These are phyloP conservation scores for Odocoileus virginianus DNA, from an alignment of 2,113 vertebrate genomes.

Conservation along the genomic window DNA sequence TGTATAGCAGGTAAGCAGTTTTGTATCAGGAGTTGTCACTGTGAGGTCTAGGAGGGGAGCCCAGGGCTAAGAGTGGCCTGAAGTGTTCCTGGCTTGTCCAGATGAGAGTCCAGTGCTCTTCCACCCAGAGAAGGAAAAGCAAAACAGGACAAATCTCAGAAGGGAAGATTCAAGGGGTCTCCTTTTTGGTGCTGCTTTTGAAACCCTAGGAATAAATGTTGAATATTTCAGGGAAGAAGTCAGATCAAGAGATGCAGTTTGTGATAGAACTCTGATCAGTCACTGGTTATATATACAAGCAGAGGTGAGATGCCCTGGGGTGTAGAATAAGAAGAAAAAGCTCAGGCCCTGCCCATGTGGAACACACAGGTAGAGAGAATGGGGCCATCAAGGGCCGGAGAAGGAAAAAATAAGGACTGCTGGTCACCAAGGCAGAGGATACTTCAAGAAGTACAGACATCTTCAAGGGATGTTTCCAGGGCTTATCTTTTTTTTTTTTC, in stretches of 20 bases:
- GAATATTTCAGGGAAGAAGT: fast-evolving
- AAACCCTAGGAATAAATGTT: background rate
- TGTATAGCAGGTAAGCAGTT: fast-evolving
- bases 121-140: too few species aligned
- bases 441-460: background rate
- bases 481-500: background rate
- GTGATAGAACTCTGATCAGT: too few species aligned
- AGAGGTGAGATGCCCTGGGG: fast-evolving
- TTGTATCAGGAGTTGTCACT: background rate
- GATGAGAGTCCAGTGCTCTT: fast-evolving
- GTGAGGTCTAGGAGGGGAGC: background rate
- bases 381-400: fast-evolving
- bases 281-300: too few species aligned
- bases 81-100: background rate
- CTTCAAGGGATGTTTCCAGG: background rate
- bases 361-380: too few species aligned
- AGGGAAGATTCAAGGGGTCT: fast-evolving
- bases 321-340: background rate
- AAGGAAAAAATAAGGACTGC: background rate
- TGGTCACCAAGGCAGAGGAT: fast-evolving
- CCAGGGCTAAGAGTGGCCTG: background rate
- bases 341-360: fast-evolving
- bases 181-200: background rate
- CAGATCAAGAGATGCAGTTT: background rate
- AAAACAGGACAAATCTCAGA: background rate